A percentile compares a stretch with the other conserved stretches of the same genome.
Conservation (phyloP, 1,140 invertebrate species). For the Ladona fulva region DNA sequence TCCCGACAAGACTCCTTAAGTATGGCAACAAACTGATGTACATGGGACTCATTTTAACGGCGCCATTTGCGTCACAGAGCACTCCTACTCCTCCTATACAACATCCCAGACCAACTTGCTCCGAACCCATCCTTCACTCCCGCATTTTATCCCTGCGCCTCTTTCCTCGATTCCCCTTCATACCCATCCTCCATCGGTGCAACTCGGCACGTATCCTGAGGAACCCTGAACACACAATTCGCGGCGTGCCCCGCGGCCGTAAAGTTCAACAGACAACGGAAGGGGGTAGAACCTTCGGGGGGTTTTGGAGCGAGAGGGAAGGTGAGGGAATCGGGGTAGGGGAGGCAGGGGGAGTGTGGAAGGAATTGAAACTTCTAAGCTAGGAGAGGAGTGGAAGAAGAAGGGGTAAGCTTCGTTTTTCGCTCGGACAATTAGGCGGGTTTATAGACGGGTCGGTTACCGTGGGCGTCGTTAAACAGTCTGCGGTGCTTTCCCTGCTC, state of each 20-base stretch:
- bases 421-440: background rate
- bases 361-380: background rate
- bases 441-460: constrained; percentile 4
- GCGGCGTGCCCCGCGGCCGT: constrained; percentile 1
- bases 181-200: background rate
- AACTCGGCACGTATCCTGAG: background rate
- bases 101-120: background rate
- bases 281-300: background rate
- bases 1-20: background rate
- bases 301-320: background rate
- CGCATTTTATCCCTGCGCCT: too few species aligned
- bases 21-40: constrained; percentile 5
- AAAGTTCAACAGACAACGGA: background rate
- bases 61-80: background rate
- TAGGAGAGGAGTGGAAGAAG: background rate
- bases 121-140: background rate
- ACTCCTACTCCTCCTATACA: background rate
- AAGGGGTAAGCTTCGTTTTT: background rate
- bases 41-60: constrained; percentile 1
- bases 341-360: background rate
- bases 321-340: background rate
- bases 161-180: too few species aligned
- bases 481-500: background rate
- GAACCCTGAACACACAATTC: constrained; percentile 4
- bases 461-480: constrained; percentile 6